A percentile compares a stretch with the other conserved stretches of the same genome.
Evolutionary conservation across 2,888 invertebrate species (phyloP).

Genomic region (Empis stercorea): DNA sequence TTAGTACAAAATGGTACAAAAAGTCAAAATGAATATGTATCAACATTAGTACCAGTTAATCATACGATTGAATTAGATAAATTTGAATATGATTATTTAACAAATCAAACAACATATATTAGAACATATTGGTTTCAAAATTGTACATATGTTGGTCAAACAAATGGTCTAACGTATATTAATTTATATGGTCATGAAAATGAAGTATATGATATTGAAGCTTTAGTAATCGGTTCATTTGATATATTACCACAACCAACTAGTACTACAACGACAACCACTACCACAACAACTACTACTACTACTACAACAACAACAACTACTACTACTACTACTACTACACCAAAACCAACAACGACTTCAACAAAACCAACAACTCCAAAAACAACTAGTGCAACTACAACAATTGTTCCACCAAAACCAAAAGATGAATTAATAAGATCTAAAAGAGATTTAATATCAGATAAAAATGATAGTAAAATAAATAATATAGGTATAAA

Average conservation of each 20-base stretch:
- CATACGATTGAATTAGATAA: conserved; percentile 46
- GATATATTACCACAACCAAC: conserved; percentile 40
- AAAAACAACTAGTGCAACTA: conserved; percentile 26
- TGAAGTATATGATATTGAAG: conserved; percentile 49
- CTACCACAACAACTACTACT: conserved; percentile 41
- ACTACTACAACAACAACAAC: conserved; percentile 36
- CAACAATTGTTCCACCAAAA: conserved; percentile 25
- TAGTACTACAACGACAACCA: conserved; percentile 33
- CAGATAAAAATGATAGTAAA: conserved; percentile 13
- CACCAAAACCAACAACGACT: conserved; percentile 38
- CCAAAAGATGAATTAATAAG: conserved; percentile 13
- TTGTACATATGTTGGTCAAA: conserved; percentile 54
- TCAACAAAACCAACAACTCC: conserved; percentile 32
- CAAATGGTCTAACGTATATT: conserved; percentile 45
- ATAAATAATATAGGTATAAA: conserved; percentile 6
- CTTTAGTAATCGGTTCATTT: conserved; percentile 56
- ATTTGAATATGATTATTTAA: conserved; percentile 48
- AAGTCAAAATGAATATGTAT: conserved; percentile 46
- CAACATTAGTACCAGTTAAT: conserved; percentile 44
- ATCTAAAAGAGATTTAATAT: neutral
- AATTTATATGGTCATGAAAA: conserved; percentile 52
- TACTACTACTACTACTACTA: conserved; percentile 33
- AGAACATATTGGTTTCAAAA: conserved; percentile 69
- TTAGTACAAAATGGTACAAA: conserved; percentile 49
- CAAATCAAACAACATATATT: conserved; percentile 41